These are phyloP conservation scores for Drosophila subquinaria DNA, from an alignment of 2,888 invertebrate species.

Conservation along the genomic window DNA sequence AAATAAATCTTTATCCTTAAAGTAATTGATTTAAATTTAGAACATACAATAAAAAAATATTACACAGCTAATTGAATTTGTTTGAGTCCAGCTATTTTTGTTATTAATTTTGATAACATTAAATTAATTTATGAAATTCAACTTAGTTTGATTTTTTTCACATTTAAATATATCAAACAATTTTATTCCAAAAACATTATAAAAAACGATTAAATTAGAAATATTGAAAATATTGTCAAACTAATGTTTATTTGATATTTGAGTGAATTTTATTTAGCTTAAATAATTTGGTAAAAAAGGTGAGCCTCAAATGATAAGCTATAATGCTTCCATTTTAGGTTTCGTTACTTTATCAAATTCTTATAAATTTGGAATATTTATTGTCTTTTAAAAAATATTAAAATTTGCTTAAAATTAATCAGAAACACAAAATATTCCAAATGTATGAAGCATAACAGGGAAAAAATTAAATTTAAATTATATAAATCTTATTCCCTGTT, in stretches of 20 bases:
- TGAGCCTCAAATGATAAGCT: background rate
- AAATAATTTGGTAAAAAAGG: slow-evolving; percentile 9
- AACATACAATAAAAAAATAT: background rate
- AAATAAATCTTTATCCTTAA: slow-evolving; percentile 2
- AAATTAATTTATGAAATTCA: background rate
- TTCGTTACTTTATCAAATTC: slow-evolving; percentile 14
- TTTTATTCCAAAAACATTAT: too few species aligned
- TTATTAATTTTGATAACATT: too few species aligned
- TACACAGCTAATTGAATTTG: too few species aligned
- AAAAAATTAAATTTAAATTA: background rate
- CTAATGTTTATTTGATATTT: background rate
- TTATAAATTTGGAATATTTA: slow-evolving; percentile 49
- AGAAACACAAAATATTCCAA: slow-evolving; percentile 29
- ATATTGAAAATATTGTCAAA: too few species aligned
- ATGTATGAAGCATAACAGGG: slow-evolving; percentile 19
- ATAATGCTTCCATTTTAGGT: background rate
- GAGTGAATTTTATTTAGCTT: slow-evolving; percentile 15
- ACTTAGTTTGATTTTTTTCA: background rate
- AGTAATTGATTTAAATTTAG: background rate
- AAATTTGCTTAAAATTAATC: background rate
- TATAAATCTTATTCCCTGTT: slow-evolving; percentile 18
- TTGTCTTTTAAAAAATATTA: background rate
- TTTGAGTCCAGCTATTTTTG: too few species aligned
- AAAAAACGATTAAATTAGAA: too few species aligned
- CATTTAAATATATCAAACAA: too few species aligned